Percentiles rank a stretch among this genome's conserved stretches.
Conservation (phyloP, 1,140 invertebrate species). For the Euborellia annulipes region DNA sequence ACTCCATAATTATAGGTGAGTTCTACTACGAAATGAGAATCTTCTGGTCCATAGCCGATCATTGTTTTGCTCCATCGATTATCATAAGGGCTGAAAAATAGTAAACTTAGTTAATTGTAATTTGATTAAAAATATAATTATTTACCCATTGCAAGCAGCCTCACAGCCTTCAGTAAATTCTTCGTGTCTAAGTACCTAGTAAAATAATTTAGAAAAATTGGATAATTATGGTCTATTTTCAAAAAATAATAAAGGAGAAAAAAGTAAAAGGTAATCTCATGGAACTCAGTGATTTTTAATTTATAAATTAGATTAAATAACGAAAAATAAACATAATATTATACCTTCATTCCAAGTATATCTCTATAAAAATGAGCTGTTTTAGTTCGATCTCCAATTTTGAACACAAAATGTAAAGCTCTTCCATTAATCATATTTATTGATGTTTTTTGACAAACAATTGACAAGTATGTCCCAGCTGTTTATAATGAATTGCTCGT, state of each 20-base stretch:
- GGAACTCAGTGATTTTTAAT: slow-evolving; percentile 1
- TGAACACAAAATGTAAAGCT: slow-evolving; percentile 89
- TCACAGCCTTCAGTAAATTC: slow-evolving; percentile 94
- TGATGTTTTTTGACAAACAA: too few relatives aligned
- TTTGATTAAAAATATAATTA: slow-evolving; percentile 7
- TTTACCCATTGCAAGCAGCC: slow-evolving; percentile 90
- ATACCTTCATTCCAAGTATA: slow-evolving; percentile 87
- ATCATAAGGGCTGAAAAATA: slow-evolving; percentile 67
- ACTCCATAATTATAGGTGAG: slow-evolving; percentile 96
- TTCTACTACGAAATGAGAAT: slow-evolving; percentile 90
- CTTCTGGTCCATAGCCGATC: slow-evolving; percentile 94
- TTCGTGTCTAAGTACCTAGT: slow-evolving; percentile 82
- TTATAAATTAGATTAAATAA: too few relatives aligned
- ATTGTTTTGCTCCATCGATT: slow-evolving; percentile 99
- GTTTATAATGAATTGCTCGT: too few relatives aligned
- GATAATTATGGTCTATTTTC: not conserved
- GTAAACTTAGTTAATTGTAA: slow-evolving; percentile 2
- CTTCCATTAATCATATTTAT: slow-evolving; percentile 46
- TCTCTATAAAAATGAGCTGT: slow-evolving; percentile 79
- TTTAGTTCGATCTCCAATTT: slow-evolving; percentile 70
- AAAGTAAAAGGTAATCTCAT: not conserved
- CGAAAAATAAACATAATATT: slow-evolving; percentile 4
- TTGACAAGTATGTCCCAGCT: too few relatives aligned
- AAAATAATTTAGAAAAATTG: slow-evolving; percentile 13
- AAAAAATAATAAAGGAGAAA: slow-evolving; percentile 6